phyloP scores from a whole-genome alignment of 2,797 vertebrate species.

The Acanthis flammea region DNA sequence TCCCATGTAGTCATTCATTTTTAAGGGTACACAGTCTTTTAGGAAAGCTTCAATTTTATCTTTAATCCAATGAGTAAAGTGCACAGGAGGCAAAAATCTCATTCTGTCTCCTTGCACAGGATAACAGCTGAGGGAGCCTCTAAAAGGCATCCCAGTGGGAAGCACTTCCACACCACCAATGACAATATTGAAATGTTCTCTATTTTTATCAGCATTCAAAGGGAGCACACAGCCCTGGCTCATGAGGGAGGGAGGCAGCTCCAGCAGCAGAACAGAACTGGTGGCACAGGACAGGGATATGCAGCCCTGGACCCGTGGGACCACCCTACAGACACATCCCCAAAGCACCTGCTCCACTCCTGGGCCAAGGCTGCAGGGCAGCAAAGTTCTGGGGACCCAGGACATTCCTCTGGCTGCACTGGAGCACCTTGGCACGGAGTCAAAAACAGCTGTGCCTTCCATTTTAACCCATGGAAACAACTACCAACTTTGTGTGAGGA shows the following conservation, averaged over 20 bases:
- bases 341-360: accelerated
- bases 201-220: neutral
- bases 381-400: too few relatives aligned
- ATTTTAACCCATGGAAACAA: too few relatives aligned
- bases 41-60: neutral
- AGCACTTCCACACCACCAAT: neutral
- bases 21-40: neutral
- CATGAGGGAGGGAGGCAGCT: neutral
- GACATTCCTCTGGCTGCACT: too few relatives aligned
- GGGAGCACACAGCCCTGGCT: neutral
- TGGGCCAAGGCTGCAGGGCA: neutral
- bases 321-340: neutral
- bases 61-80: constrained; percentile 36
- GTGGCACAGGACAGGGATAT: neutral
- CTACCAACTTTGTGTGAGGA: too few relatives aligned
- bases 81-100: constrained; percentile 1
- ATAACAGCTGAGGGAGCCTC: neutral
- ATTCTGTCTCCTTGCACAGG: neutral
- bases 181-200: neutral
- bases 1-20: neutral
- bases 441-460: too few relatives aligned
- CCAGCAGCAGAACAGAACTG: neutral
- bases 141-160: neutral
- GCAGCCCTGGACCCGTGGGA: neutral
- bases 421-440: too few relatives aligned